phyloP scores from a whole-genome alignment of 2,888 invertebrate genomes.

The Eilema caniola region DNA sequence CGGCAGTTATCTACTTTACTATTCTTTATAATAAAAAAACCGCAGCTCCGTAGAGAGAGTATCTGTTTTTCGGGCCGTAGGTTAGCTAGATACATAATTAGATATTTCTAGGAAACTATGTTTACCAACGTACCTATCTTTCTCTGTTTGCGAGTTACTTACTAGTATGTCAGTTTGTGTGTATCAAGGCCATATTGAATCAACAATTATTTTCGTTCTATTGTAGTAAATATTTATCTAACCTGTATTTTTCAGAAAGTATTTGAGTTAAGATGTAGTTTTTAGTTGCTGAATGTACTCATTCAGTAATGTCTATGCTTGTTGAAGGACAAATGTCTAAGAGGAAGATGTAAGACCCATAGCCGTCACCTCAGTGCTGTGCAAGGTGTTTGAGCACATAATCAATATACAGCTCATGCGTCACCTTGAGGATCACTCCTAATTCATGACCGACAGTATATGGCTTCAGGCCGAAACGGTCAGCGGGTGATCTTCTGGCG shows the following conservation, averaged over 20 bases:
- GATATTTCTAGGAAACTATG: conserved; percentile 8
- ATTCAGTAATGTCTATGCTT: not conserved
- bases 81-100: not conserved
- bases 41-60: no score
- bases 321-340: no score
- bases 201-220: conserved; percentile 10
- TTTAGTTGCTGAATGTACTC: not conserved
- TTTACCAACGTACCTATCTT: not conserved
- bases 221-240: conserved; percentile 11
- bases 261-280: conserved; percentile 6
- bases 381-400: no score
- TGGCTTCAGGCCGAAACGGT: no score
- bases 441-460: no score
- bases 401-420: no score
- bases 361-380: no score
- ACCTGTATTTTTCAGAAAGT: conserved; percentile 11
- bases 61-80: not conserved
- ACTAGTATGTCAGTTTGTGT: conserved; percentile 8
- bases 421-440: no score
- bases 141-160: conserved; percentile 3
- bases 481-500: no score
- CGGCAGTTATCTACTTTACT: no score
- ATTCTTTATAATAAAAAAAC: no score
- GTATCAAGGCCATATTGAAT: conserved; percentile 6
- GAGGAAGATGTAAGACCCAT: no score